Conservation (phyloP, 2,797 vertebrate species). For the Gorsachius magnificus region DNA sequence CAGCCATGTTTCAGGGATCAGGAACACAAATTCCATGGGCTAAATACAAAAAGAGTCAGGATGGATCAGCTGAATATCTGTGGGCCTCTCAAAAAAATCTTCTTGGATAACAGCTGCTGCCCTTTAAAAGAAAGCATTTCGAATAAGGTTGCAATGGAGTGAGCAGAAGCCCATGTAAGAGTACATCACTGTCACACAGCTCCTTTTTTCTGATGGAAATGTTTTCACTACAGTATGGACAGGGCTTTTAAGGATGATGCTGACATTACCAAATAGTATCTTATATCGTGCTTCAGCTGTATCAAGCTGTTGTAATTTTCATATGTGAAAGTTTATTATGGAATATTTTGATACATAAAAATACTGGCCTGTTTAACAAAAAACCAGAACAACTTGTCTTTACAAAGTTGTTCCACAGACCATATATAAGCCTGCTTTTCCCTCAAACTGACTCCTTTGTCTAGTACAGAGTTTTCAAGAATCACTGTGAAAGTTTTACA, state of each 20-base stretch:
- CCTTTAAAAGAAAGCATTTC: neutral
- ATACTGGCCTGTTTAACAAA: neutral
- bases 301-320: neutral
- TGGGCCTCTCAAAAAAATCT: neutral
- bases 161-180: neutral
- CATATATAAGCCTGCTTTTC: neutral
- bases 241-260: neutral
- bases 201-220: neutral
- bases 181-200: neutral
- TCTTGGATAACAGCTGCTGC: neutral
- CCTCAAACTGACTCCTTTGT: neutral
- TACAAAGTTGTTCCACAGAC: neutral
- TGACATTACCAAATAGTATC: neutral
- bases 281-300: neutral
- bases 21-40: neutral
- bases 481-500: neutral
- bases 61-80: neutral
- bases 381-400: neutral
- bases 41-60: neutral
- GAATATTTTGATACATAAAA: neutral
- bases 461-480: neutral
- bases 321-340: neutral
- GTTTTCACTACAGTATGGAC: neutral
- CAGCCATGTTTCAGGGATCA: neutral
- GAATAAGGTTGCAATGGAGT: neutral